Evolutionary conservation across 2,888 invertebrate species (phyloP).

Genomic region (Drosophila demipolita): DNA sequence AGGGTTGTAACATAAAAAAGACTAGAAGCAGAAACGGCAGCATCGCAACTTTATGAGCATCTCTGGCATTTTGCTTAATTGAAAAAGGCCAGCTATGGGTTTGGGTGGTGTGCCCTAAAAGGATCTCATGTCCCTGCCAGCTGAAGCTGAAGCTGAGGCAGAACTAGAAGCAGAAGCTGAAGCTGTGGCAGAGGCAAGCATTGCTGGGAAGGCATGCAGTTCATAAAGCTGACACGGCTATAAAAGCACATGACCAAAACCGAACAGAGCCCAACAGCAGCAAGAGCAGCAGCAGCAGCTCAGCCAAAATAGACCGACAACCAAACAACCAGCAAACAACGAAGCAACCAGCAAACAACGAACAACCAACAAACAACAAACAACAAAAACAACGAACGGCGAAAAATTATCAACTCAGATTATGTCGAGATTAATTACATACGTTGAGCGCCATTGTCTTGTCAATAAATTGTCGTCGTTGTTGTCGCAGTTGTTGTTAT

Average conservation of each 20-base stretch:
- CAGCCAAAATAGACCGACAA: slow-evolving; percentile 66
- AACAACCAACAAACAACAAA: slow-evolving; percentile 37
- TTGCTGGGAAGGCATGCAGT: slow-evolving; percentile 66
- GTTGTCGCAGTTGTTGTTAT: slow-evolving; percentile 40
- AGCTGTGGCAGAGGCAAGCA: background rate
- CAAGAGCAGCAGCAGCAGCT: slow-evolving; percentile 38
- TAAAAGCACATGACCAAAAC: slow-evolving; percentile 77
- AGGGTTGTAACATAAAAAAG: slow-evolving; percentile 14
- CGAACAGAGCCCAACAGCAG: slow-evolving; percentile 19
- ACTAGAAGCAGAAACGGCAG: slow-evolving; percentile 22
- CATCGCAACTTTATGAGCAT: slow-evolving; percentile 67
- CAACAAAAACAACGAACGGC: slow-evolving; percentile 57
- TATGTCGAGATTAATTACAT: slow-evolving; percentile 85
- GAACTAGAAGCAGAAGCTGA: background rate
- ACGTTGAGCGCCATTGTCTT: slow-evolving; percentile 83
- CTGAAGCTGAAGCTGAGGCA: slow-evolving; percentile 2
- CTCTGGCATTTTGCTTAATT: slow-evolving; percentile 76
- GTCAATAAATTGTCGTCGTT: slow-evolving; percentile 81
- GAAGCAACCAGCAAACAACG: slow-evolving; percentile 48
- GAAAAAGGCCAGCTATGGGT: slow-evolving; percentile 62
- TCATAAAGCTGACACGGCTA: slow-evolving; percentile 76
- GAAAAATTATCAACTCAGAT: slow-evolving; percentile 84
- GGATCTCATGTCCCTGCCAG: slow-evolving; percentile 68
- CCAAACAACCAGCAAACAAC: slow-evolving; percentile 40
- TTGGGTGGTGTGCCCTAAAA: slow-evolving; percentile 62